Base-by-base conservation (phyloP, 2,113 vertebrate genomes). In the Piprites chloris region DNA sequence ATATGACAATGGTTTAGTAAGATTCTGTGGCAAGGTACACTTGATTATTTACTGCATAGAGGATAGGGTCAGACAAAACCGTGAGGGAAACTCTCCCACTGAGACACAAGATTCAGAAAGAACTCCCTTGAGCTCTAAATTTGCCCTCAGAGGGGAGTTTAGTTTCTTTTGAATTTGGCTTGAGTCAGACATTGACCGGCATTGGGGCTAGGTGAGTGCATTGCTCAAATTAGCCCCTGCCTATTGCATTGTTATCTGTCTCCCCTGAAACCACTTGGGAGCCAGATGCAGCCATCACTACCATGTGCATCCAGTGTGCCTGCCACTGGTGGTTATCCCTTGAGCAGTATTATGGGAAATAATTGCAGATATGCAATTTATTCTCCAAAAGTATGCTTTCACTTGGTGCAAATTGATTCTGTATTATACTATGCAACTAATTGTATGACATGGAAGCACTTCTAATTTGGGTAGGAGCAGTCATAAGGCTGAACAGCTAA, bases 231-330 rank as follows among this genome's bases (percentile, higher is more conserved):
- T 53, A 47, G 37, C 53, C 13, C 12, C 26, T 59, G 52, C 37
- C 46, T 89, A 2, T 11, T 52, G 35, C 50, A 26, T 20, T 39
- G 27, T 33, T 26, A 5, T 19, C 24, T 75, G 14, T 47, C 24
- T 55, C 11, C 13, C 14, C 39, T n/a, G 14, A 61, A 41, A 30
- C 13, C 30, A 9, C 30, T 10, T 35, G 26, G 26, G 53, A 46
- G 46, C 28, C 1, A 0, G 52, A 30, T 47, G 39, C 53, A 75
- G 23, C n/a, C 87, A 13, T 53, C 62, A 32, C 9, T 13, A 18
- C n/a, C 28, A 9, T 3, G 1, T 21, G 19, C 14, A 6, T 14
- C n/a, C 68, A 61, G 19, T 14, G 14, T 0, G 0, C 20, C 23
- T 75, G 13, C 62, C 13, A 2, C 18, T 53, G 53, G 71, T 75